phyloP scores from a whole-genome alignment of 2,113 vertebrate genomes.

The Mormoops blainvillei region DNA sequence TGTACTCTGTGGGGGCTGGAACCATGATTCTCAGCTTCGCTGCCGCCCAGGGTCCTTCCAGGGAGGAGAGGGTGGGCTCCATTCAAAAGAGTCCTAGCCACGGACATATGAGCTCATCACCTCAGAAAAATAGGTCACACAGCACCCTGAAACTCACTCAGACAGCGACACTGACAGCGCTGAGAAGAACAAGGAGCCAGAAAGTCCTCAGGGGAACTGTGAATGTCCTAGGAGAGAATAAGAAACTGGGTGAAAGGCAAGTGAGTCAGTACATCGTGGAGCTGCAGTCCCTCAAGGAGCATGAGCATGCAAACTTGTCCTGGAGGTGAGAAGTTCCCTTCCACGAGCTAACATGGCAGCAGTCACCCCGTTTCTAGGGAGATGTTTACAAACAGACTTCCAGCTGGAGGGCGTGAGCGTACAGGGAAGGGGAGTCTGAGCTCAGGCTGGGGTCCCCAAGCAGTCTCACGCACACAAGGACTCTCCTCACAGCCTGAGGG shows the following conservation, averaged over 20 bases:
- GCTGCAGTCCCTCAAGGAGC: neutral
- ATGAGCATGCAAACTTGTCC: neutral
- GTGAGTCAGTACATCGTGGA: neutral
- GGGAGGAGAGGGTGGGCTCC: neutral
- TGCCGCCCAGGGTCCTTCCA: neutral
- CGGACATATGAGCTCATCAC: neutral
- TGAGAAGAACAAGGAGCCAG: neutral
- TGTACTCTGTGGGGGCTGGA: neutral
- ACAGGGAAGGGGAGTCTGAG: fast-evolving
- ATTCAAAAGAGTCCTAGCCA: neutral
- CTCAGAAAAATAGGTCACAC: neutral
- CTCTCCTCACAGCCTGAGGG: neutral
- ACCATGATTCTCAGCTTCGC: neutral
- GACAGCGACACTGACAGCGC: neutral
- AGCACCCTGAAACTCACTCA: neutral
- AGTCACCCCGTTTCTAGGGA: neutral
- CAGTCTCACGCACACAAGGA: neutral
- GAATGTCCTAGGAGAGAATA: neutral
- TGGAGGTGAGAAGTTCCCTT: neutral
- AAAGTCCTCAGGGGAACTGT: neutral
- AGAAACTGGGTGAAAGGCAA: neutral
- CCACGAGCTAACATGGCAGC: neutral
- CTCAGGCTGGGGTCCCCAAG: neutral
- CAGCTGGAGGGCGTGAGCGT: neutral
- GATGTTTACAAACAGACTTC: neutral